A percentile compares a stretch with the other conserved stretches of the same genome.
Conservation (phyloP, 2,888 invertebrate species). For the Vanessa cardui region DNA sequence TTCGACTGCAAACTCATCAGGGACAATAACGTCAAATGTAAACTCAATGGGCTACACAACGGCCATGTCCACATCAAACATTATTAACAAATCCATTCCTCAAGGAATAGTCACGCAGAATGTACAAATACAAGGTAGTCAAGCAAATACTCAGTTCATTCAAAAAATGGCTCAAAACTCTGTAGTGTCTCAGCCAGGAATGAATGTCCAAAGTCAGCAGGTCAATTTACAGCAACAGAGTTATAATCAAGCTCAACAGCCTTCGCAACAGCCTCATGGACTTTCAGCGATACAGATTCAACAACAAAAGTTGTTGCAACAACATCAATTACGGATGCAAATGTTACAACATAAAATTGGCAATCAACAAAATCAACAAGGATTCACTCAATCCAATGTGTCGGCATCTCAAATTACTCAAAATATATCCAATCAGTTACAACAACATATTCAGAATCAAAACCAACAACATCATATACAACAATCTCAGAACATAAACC, state of each 20-base stretch:
- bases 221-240: slow-evolving; percentile 69
- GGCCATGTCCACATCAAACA: slow-evolving; percentile 65
- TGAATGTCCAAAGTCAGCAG: slow-evolving; percentile 66
- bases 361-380: slow-evolving; percentile 53
- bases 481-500: slow-evolving; percentile 63
- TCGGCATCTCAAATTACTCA: slow-evolving; percentile 73
- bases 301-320: slow-evolving; percentile 82
- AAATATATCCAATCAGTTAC: slow-evolving; percentile 67
- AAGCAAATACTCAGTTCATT: slow-evolving; percentile 66
- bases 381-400: slow-evolving; percentile 70
- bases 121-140: slow-evolving; percentile 70
- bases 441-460: slow-evolving; percentile 70
- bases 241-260: slow-evolving; percentile 57
- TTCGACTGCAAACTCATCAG: slow-evolving; percentile 66
- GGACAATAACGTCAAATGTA: slow-evolving; percentile 63
- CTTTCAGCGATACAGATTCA: slow-evolving; percentile 76
- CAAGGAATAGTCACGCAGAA: slow-evolving; percentile 75
- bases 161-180: slow-evolving; percentile 72
- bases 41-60: slow-evolving; percentile 72
- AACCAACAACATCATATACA: slow-evolving; percentile 72
- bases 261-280: slow-evolving; percentile 68
- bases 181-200: slow-evolving; percentile 62
- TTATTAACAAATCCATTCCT: slow-evolving; percentile 72
- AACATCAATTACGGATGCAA: slow-evolving; percentile 82
- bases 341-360: slow-evolving; percentile 60